Evolutionary conservation across 2,797 vertebrate genomes (phyloP).

Genomic region (Heliangelus exortis): DNA sequence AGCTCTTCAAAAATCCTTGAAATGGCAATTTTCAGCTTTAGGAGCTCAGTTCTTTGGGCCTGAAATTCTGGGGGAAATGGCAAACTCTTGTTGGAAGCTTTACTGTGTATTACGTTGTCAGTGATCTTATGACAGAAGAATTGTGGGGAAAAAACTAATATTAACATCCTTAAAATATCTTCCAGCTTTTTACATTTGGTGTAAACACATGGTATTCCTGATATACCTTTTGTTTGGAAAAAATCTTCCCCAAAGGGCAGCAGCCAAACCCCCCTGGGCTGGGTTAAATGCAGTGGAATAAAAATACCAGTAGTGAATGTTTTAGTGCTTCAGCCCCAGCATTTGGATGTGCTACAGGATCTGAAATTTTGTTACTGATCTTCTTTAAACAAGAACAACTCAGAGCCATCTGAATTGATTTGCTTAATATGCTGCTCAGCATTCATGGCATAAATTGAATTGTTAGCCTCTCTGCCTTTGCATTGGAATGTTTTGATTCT

Average conservation of each 20-base stretch:
- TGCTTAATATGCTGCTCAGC: conserved; percentile 59
- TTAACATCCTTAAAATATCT: neutral
- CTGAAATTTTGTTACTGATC: conserved; percentile 57
- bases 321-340: neutral
- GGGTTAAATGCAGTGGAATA: neutral
- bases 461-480: conserved; percentile 60
- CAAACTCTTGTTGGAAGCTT: neutral
- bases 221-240: neutral
- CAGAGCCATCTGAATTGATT: conserved; percentile 53
- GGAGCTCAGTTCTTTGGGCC: neutral
- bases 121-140: neutral
- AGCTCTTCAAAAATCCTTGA: neutral
- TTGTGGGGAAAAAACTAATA: neutral
- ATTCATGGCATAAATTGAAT: conserved; percentile 61
- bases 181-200: neutral
- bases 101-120: accelerated
- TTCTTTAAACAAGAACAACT: conserved; percentile 50
- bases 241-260: neutral
- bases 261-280: neutral
- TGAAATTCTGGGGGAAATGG: neutral
- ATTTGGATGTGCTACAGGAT: neutral
- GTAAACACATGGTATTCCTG: neutral
- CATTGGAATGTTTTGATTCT: conserved; percentile 63
- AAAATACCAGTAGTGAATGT: neutral
- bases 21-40: neutral